Conservation (phyloP, 1,140 invertebrate genomes). For the Meloidogyne floridensis region DNA sequence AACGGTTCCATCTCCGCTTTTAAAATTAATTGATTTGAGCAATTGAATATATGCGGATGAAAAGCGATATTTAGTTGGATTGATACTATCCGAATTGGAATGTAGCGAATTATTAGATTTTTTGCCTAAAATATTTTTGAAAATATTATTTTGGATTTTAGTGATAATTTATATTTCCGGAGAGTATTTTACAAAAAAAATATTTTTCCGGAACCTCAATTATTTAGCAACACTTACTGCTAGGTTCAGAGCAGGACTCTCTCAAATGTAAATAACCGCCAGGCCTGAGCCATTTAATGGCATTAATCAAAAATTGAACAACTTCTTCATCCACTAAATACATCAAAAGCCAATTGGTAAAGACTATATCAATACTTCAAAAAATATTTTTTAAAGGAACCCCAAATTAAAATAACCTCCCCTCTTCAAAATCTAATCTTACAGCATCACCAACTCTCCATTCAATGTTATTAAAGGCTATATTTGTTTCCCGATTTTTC, state of each 20-base stretch:
- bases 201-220: no score
- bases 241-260: constrained; percentile 69
- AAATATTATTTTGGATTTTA: not conserved
- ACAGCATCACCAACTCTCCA: constrained; percentile 71
- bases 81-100: constrained; percentile 64
- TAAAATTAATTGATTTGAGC: constrained; percentile 50
- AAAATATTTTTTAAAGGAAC: constrained; percentile 20
- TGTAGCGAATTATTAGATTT: constrained; percentile 46
- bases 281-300: constrained; percentile 69
- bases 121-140: constrained; percentile 3
- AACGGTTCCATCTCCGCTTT: constrained; percentile 46
- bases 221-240: not conserved
- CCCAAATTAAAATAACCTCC: constrained; percentile 55
- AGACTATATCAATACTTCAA: constrained; percentile 69
- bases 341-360: constrained; percentile 74
- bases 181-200: no score
- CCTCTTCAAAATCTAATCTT: constrained; percentile 66
- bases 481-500: constrained; percentile 69
- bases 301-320: constrained; percentile 67
- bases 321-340: constrained; percentile 71
- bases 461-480: constrained; percentile 68
- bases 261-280: constrained; percentile 70
- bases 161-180: not conserved
- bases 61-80: constrained; percentile 71
- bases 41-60: constrained; percentile 68